Evolutionary conservation across 2,113 vertebrate genomes (phyloP).

Genomic region (Paralichthys olivaceus): DNA sequence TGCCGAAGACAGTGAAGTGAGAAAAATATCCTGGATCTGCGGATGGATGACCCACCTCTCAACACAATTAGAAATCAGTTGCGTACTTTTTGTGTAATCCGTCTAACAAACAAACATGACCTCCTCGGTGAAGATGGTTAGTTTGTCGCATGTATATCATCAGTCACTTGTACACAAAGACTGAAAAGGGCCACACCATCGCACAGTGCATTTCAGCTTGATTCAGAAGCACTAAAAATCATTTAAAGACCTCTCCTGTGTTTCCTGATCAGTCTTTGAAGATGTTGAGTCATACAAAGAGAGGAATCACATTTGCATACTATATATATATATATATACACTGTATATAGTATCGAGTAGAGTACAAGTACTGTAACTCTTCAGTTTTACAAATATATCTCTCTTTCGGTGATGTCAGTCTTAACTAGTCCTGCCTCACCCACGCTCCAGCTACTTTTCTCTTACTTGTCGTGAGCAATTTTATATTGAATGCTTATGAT

Average conservation of each 20-base stretch:
- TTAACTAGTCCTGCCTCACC: conserved; percentile 13
- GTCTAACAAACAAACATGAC: too few species aligned
- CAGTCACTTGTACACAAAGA: not conserved
- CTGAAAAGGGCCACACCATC: not conserved
- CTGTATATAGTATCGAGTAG: not conserved
- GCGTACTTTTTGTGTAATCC: too few species aligned
- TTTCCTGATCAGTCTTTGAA: conserved; percentile 1
- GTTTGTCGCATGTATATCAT: not conserved
- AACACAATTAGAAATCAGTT: too few species aligned
- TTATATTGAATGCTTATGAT: not conserved
- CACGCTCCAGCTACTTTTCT: not conserved
- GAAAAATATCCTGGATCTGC: too few species aligned
- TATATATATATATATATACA: not conserved
- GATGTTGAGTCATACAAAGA: not conserved
- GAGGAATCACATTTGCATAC: conserved; percentile 7
- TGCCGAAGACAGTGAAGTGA: too few species aligned
- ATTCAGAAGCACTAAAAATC: conserved; percentile 21
- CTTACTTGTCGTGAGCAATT: not conserved
- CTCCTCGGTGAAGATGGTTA: too few species aligned
- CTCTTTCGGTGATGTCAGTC: conserved; percentile 20
- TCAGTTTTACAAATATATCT: conserved; percentile 47
- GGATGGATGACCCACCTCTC: too few species aligned
- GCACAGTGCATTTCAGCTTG: not conserved
- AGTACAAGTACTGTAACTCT: conserved; percentile 5
- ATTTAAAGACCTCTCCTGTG: not conserved